Percentiles rank a stretch among this genome's conserved stretches.
These are phyloP conservation scores for Vireo griseus DNA, from an alignment of 2,797 vertebrate genomes.

Conservation along the genomic window DNA sequence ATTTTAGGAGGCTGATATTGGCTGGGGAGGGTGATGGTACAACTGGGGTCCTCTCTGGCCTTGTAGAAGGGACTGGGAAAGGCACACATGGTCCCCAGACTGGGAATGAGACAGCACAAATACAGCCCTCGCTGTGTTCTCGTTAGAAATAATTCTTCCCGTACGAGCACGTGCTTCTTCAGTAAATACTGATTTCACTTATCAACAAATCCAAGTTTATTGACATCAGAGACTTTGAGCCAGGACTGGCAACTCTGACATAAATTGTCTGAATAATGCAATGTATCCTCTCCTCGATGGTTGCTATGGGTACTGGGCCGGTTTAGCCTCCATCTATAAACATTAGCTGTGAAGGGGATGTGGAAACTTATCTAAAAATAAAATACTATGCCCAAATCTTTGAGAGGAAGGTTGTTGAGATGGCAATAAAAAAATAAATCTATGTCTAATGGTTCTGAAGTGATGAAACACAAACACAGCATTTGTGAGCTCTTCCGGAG, in stretches of 20 bases:
- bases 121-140: not conserved
- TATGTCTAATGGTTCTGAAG: not conserved
- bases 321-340: constrained; percentile 20
- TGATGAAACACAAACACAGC: not conserved
- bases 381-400: constrained; percentile 36
- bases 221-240: constrained; percentile 40
- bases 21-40: not conserved
- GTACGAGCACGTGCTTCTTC: not conserved
- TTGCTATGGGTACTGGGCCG: constrained; percentile 57
- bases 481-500: not conserved
- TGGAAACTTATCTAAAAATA: constrained; percentile 59
- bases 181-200: constrained; percentile 2
- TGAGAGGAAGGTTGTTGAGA: constrained; percentile 4
- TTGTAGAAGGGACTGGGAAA: not conserved
- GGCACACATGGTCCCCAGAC: not conserved
- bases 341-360: constrained; percentile 25
- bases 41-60: not conserved
- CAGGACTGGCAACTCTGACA: constrained; percentile 36
- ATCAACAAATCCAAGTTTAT: not conserved
- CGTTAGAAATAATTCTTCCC: not conserved
- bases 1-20: not conserved
- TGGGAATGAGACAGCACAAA: not conserved
- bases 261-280: constrained; percentile 31
- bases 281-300: not conserved
- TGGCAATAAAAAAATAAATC: not conserved